Evolutionary conservation across 2,797 vertebrate genomes (phyloP).

Genomic region (Hippoglossus hippoglossus): DNA sequence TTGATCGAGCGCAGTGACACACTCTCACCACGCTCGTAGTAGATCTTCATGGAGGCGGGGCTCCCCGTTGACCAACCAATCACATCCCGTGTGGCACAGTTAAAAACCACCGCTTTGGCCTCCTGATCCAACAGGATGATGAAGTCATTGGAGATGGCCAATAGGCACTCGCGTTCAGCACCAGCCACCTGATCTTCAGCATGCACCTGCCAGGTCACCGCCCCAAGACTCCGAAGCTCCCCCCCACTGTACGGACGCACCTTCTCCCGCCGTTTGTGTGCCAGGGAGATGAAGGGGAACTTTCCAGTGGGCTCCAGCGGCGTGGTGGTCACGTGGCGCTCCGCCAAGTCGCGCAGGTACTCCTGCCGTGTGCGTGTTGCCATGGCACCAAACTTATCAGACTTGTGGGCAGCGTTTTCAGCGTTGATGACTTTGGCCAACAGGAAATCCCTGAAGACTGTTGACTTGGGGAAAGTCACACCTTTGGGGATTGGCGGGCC

Average conservation of each 20-base stretch:
- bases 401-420: constrained; percentile 98
- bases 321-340: constrained; percentile 96
- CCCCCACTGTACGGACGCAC: constrained; percentile 91
- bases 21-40: constrained; percentile 96
- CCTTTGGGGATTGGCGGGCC: constrained; percentile 96
- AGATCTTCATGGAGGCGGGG: constrained; percentile 93
- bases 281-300: constrained; percentile 96
- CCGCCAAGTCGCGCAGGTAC: constrained; percentile 95
- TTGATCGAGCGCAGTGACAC: constrained; percentile 93
- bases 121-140: constrained; percentile 94
- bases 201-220: constrained; percentile 92
- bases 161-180: constrained; percentile 91
- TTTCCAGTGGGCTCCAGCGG: constrained; percentile 94
- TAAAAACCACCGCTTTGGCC: constrained; percentile 93
- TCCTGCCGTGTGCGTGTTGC: constrained; percentile 97
- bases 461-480: constrained; percentile 96
- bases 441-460: constrained; percentile 98
- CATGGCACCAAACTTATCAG: constrained; percentile 97
- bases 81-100: constrained; percentile 94
- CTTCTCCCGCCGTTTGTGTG: constrained; percentile 95
- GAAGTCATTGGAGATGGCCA: constrained; percentile 95
- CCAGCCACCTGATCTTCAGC: constrained; percentile 94
- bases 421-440: constrained; percentile 97
- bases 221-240: constrained; percentile 92
- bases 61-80: constrained; percentile 95